phyloP scores from a whole-genome alignment of 2,797 vertebrate genomes.

The Epinephelus malabaricus region DNA sequence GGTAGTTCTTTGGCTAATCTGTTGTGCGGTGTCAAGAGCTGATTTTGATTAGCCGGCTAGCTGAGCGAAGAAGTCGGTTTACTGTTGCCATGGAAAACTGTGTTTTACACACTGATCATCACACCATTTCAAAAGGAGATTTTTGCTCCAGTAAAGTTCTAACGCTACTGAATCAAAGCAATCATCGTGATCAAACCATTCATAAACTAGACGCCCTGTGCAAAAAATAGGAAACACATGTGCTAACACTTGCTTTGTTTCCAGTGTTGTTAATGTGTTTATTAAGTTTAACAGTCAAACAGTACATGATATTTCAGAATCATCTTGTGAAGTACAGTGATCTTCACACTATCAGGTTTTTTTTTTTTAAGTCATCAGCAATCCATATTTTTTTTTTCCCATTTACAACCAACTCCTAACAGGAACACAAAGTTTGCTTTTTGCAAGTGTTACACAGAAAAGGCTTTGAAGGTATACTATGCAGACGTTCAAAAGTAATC shows the following conservation, averaged over 20 bases:
- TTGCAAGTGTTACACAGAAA: neutral
- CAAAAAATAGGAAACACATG: neutral
- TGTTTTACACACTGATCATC: slow-evolving; percentile 37
- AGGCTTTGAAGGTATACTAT: neutral
- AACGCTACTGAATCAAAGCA: slow-evolving; percentile 26
- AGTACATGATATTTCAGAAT: neutral
- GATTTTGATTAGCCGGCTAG: slow-evolving; percentile 56
- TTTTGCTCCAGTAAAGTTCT: slow-evolving; percentile 27
- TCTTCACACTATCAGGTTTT: neutral
- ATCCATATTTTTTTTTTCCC: neutral
- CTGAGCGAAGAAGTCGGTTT: slow-evolving; percentile 29
- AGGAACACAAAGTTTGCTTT: neutral
- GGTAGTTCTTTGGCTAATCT: slow-evolving; percentile 61
- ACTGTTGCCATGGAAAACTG: slow-evolving; percentile 61
- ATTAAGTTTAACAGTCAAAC: slow-evolving; percentile 16
- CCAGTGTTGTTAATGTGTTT: neutral
- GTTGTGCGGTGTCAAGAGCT: slow-evolving; percentile 54
- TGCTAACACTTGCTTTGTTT: neutral
- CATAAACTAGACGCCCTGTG: neutral
- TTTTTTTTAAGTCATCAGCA: neutral
- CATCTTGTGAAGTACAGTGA: neutral
- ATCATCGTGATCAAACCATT: slow-evolving; percentile 26
- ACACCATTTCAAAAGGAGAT: slow-evolving; percentile 14
- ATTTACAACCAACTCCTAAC: neutral
- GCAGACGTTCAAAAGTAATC: too few species aligned